Base-by-base conservation (phyloP, 1,140 invertebrate genomes). In the Drosophila virilis region DNA sequence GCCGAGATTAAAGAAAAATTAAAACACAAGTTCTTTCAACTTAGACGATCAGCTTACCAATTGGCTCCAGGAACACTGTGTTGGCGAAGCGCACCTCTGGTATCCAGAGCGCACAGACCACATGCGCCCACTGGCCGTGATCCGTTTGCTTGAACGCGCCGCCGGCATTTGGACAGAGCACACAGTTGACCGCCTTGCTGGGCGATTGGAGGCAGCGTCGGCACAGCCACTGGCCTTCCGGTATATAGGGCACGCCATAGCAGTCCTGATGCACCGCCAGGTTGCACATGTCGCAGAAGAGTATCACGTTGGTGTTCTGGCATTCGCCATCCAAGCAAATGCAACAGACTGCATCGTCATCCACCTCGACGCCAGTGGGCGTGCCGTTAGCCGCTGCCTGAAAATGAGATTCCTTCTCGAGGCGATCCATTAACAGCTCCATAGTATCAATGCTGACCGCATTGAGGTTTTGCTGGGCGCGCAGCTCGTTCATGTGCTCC, bases 211-310 rank as follows among this genome's bases (percentile, higher is more conserved):
- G 93, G 93, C 99, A 99, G 54, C 95, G 92, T 52, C 98, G 94
- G 93, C 99, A 99, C 12, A 99, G 93, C 99, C 99, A 99, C 92
- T 99, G 98, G 15, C 98, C 98, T 93, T 99, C 98, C 0, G 99
- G 99, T 86, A 99, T 99, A 91, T 99, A 99, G 13, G 98, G 98
- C 51, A 91, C 98, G 52, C 99, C 99, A 93, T 99, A 99, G 92
- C 99, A 99, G 93, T 99, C 99, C 93, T 99, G 98, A 93, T 99
- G 98, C 15, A 99, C 98, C 15, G 98, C 98, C 33, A 99, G 93
- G 93, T 99, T 99, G 93, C 98, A 99, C 98, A 99, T 99, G 93
- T 99, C 99, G 94, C 99, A 99, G 93, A 99, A 99, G 37, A 99
- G 94, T 68, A 95, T 95, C 22, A 94, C 94, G 78, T 92, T 92